A percentile compares a stretch with the other conserved stretches of the same genome.
Conservation (phyloP, 2,113 vertebrate genomes). For the Bombycilla garrulus region DNA sequence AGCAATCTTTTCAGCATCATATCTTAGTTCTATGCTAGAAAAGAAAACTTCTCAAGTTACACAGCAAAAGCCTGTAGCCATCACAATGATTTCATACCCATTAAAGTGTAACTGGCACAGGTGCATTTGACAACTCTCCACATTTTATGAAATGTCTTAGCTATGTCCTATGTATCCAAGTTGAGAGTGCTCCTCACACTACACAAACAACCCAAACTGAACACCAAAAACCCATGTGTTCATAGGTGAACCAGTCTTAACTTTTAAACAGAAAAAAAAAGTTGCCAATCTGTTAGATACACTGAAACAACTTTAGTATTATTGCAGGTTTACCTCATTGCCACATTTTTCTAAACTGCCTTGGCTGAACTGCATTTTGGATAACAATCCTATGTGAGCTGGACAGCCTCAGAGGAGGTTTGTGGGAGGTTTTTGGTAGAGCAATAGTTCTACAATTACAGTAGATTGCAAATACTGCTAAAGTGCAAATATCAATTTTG, state of each 20-base stretch:
- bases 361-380: not conserved
- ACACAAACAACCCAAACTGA: not conserved
- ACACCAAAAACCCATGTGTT: accelerated
- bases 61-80: not conserved
- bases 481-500: not conserved
- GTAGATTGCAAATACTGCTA: not conserved
- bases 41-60: not conserved
- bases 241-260: not conserved
- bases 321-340: not conserved
- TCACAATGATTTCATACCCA: not conserved
- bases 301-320: not conserved
- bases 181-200: not conserved
- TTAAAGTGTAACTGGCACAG: not conserved
- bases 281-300: accelerated
- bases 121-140: not conserved
- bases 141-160: not conserved
- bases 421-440: not conserved
- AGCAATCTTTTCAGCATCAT: not conserved
- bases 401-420: not conserved
- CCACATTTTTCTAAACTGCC: not conserved
- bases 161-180: not conserved
- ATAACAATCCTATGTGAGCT: not conserved
- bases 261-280: not conserved
- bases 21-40: not conserved
- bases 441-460: not conserved